These are phyloP conservation scores for Acropora tenuis DNA, from an alignment of 64 coral and sea anemone species.

Conservation along the genomic window DNA sequence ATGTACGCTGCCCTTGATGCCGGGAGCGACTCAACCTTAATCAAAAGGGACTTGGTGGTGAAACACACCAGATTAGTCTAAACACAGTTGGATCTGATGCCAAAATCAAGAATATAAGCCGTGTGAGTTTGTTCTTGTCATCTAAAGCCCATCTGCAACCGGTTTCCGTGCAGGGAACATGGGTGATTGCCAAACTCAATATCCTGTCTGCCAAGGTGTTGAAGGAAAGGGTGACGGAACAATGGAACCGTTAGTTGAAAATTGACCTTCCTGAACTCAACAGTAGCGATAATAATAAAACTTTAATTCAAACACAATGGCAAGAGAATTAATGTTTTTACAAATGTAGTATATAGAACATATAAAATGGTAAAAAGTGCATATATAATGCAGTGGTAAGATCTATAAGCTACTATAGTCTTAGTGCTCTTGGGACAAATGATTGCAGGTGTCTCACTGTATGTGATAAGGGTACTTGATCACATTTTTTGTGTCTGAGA, in stretches of 20 bases:
- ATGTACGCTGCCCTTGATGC: constrained; percentile 15
- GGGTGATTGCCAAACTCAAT: constrained; percentile 48
- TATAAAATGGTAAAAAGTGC: too few relatives aligned
- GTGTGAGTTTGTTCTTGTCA: constrained; percentile 1
- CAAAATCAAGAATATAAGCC: not conserved
- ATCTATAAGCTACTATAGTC: too few relatives aligned
- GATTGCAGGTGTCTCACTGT: too few relatives aligned
- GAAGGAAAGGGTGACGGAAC: not conserved
- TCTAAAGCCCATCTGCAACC: constrained; percentile 19
- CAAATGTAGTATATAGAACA: too few relatives aligned
- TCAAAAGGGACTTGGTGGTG: constrained; percentile 28
- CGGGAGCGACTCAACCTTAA: constrained; percentile 43
- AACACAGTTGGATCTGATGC: constrained; percentile 38
- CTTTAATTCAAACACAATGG: too few relatives aligned
- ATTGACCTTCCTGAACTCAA: constrained; percentile 4
- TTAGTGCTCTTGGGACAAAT: too few relatives aligned
- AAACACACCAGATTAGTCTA: not conserved
- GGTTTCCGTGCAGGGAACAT: constrained; percentile 14
- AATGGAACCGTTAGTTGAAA: constrained; percentile 1
- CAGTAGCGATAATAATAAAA: not conserved
- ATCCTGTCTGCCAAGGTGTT: not conserved
- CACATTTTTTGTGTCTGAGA: too few relatives aligned
- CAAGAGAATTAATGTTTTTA: too few relatives aligned
- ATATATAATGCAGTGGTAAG: too few relatives aligned
- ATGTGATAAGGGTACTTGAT: too few relatives aligned